Base-by-base conservation (phyloP, 2,113 vertebrate genomes). In the Neodon shergylaensis region DNA sequence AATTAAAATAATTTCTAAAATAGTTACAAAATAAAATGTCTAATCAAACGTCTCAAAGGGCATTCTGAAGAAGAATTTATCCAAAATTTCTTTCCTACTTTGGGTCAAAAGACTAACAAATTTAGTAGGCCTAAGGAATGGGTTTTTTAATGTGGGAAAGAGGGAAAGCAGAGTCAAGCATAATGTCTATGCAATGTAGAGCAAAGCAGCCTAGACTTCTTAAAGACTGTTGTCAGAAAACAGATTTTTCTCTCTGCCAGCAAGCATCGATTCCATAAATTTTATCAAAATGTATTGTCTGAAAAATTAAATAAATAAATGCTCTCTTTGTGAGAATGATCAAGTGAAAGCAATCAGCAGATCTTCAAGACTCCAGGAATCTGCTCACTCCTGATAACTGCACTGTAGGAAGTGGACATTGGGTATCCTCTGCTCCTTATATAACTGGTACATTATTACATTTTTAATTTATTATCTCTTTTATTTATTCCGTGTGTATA, bases 351-450 rank as follows among this genome's bases (percentile, higher is more conserved):
- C 19, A 22, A 63, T 47, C n/a, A n/a, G 61, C 5, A 58, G 5
- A 66, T 24, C 36, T 39, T 82, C 36, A 82, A 39, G 54, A 61
- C 5, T 0, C 12, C 6, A 39, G 54, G 0, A 2, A 61, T 3
- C 72, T 7, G 2, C 4, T 54, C 7, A 49, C 33, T 90, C 49
- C 24, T 36, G 4, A 16, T 31, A 49, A 72, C 24, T 72, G 1
- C 0, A 9, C 8, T 58, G 19, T 6, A 66, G 42, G 7, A 81
- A 22, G 33, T 31, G 8, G 22, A 26, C 5, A 0, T 39, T 39
- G 24, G 21, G 28, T 3, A 58, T 39, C 36, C 17, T 3, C 17
- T 47, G 4, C 4, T 28, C 54, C 22, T 72, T 7, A 73, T 26
- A 54, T 2, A 86, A 42, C 0, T 24, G 2, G 6, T 52, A 6